phyloP scores from a whole-genome alignment of 2,888 invertebrate genomes.

The Pseudococcus viburni region DNA sequence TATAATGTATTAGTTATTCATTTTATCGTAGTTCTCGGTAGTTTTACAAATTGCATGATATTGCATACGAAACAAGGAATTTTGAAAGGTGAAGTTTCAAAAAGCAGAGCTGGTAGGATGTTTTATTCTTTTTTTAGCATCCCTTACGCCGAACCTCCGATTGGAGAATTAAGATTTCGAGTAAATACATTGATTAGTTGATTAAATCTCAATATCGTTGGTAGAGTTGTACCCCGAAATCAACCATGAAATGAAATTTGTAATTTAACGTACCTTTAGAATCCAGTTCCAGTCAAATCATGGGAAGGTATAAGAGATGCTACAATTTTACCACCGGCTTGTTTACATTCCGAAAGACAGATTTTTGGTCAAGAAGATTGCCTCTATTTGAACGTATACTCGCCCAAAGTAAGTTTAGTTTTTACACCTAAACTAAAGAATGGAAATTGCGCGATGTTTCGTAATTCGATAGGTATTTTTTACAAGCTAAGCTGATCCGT shows the following conservation, averaged over 20 bases:
- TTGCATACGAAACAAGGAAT: constrained; percentile 70
- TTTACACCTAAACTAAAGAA: no score
- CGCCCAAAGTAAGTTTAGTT: constrained; percentile 70
- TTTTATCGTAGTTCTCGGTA: neutral
- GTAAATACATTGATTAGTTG: no score
- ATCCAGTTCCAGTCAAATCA: constrained; percentile 33
- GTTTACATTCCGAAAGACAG: constrained; percentile 69
- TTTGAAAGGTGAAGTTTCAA: constrained; percentile 70
- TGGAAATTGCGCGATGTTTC: no score
- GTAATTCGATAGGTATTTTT: no score
- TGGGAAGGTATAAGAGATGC: constrained; percentile 40
- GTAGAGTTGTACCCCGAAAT: no score
- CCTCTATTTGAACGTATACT: constrained; percentile 74
- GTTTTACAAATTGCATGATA: neutral
- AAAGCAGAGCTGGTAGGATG: constrained; percentile 69
- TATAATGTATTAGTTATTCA: no score
- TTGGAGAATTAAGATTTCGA: constrained; percentile 72
- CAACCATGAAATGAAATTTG: neutral
- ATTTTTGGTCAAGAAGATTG: constrained; percentile 74
- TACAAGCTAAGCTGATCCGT: no score
- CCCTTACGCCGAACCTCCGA: constrained; percentile 71
- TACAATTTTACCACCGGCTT: neutral
- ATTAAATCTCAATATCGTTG: no score
- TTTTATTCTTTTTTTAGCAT: constrained; percentile 71
- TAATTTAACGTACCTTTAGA: neutral